Conservation (phyloP, 2,113 vertebrate genomes). For the Solenodon paradoxus region DNA sequence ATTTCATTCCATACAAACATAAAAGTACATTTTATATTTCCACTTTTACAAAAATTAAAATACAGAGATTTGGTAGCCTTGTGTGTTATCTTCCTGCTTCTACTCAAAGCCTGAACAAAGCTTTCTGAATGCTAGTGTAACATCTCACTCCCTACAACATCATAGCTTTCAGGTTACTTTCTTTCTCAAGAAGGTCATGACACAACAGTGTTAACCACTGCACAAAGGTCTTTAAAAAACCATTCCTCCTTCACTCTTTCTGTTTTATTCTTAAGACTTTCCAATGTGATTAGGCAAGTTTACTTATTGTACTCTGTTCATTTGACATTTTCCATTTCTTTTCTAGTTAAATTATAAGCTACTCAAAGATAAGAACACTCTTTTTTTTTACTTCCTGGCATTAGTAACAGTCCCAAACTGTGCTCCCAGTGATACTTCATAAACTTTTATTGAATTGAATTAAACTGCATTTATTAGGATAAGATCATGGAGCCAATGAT, state of each 20-base stretch:
- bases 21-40: neutral
- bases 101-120: too few relatives aligned
- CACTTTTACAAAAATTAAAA: neutral
- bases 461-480: neutral
- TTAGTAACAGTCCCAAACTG: neutral
- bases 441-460: neutral
- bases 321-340: neutral
- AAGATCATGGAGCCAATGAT: neutral
- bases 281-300: neutral
- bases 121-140: rapidly evolving
- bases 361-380: neutral
- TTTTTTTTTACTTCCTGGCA: neutral
- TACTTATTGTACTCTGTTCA: neutral
- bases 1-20: neutral
- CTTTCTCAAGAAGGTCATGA: neutral
- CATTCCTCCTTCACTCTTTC: neutral
- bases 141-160: rapidly evolving
- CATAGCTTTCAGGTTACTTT: rapidly evolving
- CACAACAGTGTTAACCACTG: neutral
- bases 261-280: neutral
- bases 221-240: neutral
- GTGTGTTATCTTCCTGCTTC: neutral
- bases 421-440: neutral
- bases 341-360: neutral
- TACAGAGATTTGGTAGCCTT: neutral